phyloP scores from a whole-genome alignment of 2,113 vertebrate genomes.

The Diphyllodes magnificus region DNA sequence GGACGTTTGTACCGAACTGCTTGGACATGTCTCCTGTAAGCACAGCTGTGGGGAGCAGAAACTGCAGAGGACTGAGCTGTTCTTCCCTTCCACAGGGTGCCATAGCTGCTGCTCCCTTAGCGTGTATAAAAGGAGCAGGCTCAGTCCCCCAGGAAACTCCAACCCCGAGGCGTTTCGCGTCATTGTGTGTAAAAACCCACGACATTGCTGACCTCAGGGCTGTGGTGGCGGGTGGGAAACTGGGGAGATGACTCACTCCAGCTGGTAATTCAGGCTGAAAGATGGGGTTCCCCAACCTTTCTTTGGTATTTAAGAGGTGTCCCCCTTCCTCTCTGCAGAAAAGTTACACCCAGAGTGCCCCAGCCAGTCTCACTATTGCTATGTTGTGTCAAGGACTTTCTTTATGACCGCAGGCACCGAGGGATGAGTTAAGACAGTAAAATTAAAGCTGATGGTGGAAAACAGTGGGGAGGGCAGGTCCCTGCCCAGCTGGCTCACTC shows the following conservation, averaged over 20 bases:
- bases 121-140: not conserved
- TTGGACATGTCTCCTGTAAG: not conserved
- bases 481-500: not conserved
- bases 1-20: not conserved
- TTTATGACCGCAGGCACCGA: rapidly evolving
- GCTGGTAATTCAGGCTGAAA: not conserved
- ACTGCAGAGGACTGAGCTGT: not conserved
- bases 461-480: not conserved
- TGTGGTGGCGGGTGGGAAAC: not conserved
- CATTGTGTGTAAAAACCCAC: rapidly evolving
- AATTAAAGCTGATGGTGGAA: not conserved
- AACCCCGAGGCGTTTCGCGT: rapidly evolving
- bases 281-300: not conserved
- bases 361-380: not conserved
- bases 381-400: rapidly evolving
- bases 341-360: not conserved
- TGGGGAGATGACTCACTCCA: not conserved
- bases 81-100: not conserved
- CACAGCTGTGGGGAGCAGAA: not conserved
- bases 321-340: not conserved
- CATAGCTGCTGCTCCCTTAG: not conserved
- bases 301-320: not conserved
- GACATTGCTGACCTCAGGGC: not conserved
- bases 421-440: not conserved
- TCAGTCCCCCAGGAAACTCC: not conserved